Conservation (phyloP, 2,797 vertebrate genomes). For the Trematomus bernacchii region DNA sequence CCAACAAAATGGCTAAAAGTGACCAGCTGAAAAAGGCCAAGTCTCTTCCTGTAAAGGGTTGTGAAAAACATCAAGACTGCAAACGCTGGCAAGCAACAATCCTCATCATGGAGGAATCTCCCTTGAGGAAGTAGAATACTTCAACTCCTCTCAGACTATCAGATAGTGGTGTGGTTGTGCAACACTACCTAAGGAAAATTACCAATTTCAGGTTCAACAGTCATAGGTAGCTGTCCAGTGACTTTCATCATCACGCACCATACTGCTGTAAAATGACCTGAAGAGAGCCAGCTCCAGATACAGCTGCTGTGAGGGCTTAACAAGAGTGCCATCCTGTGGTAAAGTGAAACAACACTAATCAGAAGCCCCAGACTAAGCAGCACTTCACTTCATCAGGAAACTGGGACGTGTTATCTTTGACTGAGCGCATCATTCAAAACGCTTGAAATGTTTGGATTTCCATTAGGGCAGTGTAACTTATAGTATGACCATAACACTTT, state of each 20-base stretch:
- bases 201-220: neutral
- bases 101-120: neutral
- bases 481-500: neutral
- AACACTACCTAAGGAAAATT: neutral
- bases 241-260: constrained; percentile 4
- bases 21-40: neutral
- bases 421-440: neutral
- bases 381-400: constrained; percentile 2
- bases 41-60: neutral
- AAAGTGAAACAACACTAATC: constrained; percentile 65
- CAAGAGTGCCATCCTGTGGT: constrained; percentile 87
- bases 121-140: neutral
- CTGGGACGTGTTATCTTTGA: neutral
- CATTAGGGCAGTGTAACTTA: neutral
- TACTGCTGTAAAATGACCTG: constrained; percentile 16
- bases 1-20: neutral
- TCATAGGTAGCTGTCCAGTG: neutral
- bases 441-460: neutral
- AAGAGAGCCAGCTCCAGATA: constrained; percentile 1
- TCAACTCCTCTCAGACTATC: neutral
- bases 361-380: constrained; percentile 20
- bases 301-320: constrained; percentile 60
- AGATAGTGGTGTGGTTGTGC: neutral
- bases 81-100: neutral
- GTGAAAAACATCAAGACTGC: neutral